Conservation (phyloP, 64 coral and sea anemone genomes). For the Stichodactyla helianthus region DNA sequence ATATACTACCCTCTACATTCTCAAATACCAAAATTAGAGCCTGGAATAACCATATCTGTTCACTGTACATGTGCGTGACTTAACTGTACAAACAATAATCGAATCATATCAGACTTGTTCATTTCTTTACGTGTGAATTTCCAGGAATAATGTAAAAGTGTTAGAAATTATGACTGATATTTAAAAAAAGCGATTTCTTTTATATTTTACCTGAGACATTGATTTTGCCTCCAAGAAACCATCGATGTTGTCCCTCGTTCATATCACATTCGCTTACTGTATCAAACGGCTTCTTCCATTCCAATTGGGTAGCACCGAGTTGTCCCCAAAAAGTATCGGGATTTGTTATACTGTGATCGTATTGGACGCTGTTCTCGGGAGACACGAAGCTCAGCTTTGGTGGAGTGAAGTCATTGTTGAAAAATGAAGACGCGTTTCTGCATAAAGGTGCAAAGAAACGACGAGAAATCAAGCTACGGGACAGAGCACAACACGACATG, state of each 20-base stretch:
- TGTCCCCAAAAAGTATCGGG: constrained; percentile 87
- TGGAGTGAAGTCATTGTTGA: constrained; percentile 61
- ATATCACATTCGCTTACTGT: constrained; percentile 89
- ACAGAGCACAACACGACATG: constrained; percentile 49
- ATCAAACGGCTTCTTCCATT: constrained; percentile 85
- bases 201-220: constrained; percentile 80
- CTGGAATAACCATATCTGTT: not conserved
- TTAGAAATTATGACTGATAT: not conserved
- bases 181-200: not conserved
- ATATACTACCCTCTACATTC: not conserved
- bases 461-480: constrained; percentile 13
- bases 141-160: not conserved
- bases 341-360: constrained; percentile 65
- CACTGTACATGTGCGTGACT: not conserved
- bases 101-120: not conserved
- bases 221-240: constrained; percentile 85
- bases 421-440: constrained; percentile 71
- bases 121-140: not conserved
- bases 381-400: constrained; percentile 73
- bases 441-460: constrained; percentile 14
- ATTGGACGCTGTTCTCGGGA: constrained; percentile 59
- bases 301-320: constrained; percentile 54
- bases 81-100: not conserved
- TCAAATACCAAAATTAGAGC: not conserved
- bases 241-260: constrained; percentile 70